These are phyloP conservation scores for Chloebia gouldiae DNA, from an alignment of 2,113 vertebrate species.

Conservation along the genomic window DNA sequence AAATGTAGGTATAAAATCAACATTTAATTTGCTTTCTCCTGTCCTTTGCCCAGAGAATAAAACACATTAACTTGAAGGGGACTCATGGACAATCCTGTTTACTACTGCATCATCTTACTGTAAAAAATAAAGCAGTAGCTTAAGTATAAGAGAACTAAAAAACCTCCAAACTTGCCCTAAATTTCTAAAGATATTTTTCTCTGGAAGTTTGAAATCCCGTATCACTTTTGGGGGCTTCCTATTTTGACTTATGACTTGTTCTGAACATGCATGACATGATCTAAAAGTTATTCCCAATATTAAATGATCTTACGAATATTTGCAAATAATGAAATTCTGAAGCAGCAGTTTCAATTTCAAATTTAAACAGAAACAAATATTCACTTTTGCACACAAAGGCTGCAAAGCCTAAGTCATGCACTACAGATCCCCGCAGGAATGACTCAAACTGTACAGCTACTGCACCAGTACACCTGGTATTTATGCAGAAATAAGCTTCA, in stretches of 20 bases:
- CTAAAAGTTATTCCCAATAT: background rate
- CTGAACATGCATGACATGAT: background rate
- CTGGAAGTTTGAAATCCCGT: background rate
- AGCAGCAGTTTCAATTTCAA: background rate
- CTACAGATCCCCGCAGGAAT: background rate
- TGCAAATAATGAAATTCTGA: background rate
- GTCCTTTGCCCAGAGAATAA: background rate
- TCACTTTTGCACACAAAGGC: background rate
- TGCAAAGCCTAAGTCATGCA: background rate
- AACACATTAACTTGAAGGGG: background rate
- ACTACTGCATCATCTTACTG: background rate
- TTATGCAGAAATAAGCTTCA: background rate
- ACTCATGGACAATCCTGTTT: background rate
- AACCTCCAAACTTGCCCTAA: background rate
- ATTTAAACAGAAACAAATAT: background rate
- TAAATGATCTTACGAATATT: background rate
- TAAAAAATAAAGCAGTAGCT: background rate
- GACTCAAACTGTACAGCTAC: slow-evolving; percentile 7
- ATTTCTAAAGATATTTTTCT: background rate
- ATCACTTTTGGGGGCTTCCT: background rate
- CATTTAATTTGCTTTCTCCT: background rate
- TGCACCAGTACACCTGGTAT: background rate
- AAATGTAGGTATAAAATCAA: background rate
- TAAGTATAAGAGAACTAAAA: background rate
- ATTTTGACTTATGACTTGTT: background rate